phyloP scores from a whole-genome alignment of 2,888 invertebrate species.

The Colletes collaris region DNA sequence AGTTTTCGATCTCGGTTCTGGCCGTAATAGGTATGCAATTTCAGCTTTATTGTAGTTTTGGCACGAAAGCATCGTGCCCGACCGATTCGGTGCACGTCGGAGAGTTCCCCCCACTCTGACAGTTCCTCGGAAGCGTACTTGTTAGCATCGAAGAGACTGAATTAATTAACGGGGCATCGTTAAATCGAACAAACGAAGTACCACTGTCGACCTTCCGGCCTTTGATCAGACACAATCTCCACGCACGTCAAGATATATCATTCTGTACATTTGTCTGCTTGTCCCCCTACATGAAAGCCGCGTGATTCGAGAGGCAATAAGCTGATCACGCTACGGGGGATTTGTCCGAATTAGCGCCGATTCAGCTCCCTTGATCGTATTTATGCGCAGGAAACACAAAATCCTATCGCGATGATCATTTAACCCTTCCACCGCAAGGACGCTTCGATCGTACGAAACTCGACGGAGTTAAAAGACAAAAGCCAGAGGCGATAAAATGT shows the following conservation, averaged over 20 bases:
- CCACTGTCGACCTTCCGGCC: constrained; percentile 57
- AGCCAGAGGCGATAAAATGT: too few relatives aligned
- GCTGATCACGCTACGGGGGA: constrained; percentile 46
- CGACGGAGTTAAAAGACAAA: too few relatives aligned
- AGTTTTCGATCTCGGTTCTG: constrained; percentile 41
- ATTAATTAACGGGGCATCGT: constrained; percentile 60
- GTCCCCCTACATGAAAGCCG: constrained; percentile 31
- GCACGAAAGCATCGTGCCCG: background rate
- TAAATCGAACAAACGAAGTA: constrained; percentile 68
- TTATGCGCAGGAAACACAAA: constrained; percentile 23
- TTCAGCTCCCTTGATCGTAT: constrained; percentile 41
- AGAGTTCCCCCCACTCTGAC: background rate
- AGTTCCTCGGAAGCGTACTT: constrained; percentile 34
- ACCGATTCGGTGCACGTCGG: constrained; percentile 21
- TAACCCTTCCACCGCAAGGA: too few relatives aligned
- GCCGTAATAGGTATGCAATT: constrained; percentile 9
- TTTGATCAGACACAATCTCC: constrained; percentile 60
- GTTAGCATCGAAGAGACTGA: constrained; percentile 54
- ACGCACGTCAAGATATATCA: constrained; percentile 37
- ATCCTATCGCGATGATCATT: constrained; percentile 31
- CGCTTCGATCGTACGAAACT: too few relatives aligned
- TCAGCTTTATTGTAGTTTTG: constrained; percentile 41
- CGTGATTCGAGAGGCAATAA: constrained; percentile 54
- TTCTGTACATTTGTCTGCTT: constrained; percentile 50
- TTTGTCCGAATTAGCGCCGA: constrained; percentile 55